A percentile compares a stretch with the other conserved stretches of the same genome.
Conservation (phyloP, 2,888 invertebrate genomes). For the Fragum sueziense region DNA sequence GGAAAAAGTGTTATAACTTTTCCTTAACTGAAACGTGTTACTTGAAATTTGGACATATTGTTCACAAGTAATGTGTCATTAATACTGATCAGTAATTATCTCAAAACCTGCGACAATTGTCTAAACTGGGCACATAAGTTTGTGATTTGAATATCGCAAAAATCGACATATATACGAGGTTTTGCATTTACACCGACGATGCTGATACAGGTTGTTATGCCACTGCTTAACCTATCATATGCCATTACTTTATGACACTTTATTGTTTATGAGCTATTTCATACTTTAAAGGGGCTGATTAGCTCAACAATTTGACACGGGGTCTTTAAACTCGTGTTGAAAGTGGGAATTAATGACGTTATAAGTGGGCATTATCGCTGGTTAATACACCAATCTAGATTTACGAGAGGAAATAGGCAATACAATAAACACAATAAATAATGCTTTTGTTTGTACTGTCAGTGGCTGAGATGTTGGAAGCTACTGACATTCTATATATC, state of each 20-base stretch:
- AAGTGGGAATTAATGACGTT: slow-evolving; percentile 6
- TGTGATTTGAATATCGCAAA: no score
- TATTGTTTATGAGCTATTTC: background rate
- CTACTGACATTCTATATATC: no score
- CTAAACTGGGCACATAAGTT: no score
- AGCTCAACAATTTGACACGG: slow-evolving; percentile 9
- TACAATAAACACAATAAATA: background rate
- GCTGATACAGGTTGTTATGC: background rate
- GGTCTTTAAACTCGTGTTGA: background rate
- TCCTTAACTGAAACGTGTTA: no score
- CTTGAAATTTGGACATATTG: no score
- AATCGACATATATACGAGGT: no score
- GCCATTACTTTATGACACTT: slow-evolving; percentile 14
- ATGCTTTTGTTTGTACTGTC: background rate
- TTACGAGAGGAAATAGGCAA: slow-evolving; percentile 19
- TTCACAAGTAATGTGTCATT: no score
- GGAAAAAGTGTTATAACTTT: no score
- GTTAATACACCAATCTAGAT: background rate
- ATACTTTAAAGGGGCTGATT: slow-evolving; percentile 6
- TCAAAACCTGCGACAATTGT: no score
- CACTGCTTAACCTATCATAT: background rate
- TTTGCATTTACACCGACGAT: no score
- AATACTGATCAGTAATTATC: no score
- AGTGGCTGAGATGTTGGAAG: no score
- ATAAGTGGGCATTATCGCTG: slow-evolving; percentile 9